Conservation (phyloP, 2,113 vertebrate genomes). For the Pituophis catenifer region DNA sequence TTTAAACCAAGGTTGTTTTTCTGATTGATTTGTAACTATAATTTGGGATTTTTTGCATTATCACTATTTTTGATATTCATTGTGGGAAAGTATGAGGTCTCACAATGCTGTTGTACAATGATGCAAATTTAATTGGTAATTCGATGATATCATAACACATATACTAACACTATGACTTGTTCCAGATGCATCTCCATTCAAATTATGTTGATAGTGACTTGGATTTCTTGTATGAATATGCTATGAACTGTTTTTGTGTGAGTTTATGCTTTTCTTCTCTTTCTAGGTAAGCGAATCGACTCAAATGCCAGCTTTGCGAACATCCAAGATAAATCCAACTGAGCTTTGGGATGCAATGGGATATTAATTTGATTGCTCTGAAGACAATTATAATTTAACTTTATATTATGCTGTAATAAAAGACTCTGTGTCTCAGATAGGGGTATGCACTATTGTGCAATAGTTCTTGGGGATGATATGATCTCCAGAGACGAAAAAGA, state of each 20-base stretch:
- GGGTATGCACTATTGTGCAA: slow-evolving; percentile 63
- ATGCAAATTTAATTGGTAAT: background rate
- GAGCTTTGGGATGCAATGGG: slow-evolving; percentile 67
- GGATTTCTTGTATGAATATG: slow-evolving; percentile 53
- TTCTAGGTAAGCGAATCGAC: slow-evolving; percentile 87
- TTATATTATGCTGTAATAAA: slow-evolving; percentile 64
- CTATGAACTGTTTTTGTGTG: slow-evolving; percentile 43
- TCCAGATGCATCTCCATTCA: background rate
- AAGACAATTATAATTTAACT: slow-evolving; percentile 65
- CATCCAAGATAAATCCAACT: slow-evolving; percentile 91
- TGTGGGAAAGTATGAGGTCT: background rate
- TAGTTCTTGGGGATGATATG: slow-evolving; percentile 55
- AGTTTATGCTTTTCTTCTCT: slow-evolving; percentile 61
- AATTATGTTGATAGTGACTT: background rate
- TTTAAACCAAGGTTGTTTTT: background rate
- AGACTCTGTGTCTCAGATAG: slow-evolving; percentile 62
- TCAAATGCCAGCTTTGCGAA: slow-evolving; percentile 84
- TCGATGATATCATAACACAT: background rate
- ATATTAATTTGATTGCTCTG: slow-evolving; percentile 61
- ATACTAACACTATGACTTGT: background rate
- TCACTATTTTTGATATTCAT: background rate
- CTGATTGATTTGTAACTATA: background rate
- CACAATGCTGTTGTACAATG: background rate
- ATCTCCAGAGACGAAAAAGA: background rate
- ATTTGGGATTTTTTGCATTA: background rate